phyloP scores from a whole-genome alignment of 2,888 invertebrate genomes.

The Heteromurus nitidus region DNA sequence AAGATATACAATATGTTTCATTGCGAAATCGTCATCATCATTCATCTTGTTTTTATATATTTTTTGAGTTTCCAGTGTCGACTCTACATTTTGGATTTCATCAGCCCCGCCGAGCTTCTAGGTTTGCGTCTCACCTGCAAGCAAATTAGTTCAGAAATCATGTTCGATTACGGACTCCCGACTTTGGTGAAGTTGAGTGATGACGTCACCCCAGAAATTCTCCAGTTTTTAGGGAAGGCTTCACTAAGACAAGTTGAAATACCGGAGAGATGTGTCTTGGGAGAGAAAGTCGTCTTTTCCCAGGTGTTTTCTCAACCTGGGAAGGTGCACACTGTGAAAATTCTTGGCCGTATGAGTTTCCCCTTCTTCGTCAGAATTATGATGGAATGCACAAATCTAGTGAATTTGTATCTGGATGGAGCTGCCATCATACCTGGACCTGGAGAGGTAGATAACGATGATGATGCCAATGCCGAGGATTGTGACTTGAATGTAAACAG shows the following conservation, averaged over 20 bases:
- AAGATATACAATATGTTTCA: too few species aligned
- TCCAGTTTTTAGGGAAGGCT: not conserved
- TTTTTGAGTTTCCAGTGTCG: not conserved
- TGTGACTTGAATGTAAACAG: too few species aligned
- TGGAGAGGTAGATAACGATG: not conserved
- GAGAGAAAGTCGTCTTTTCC: not conserved
- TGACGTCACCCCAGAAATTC: not conserved
- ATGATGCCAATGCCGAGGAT: not conserved
- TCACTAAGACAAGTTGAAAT: not conserved
- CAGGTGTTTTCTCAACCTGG: not conserved
- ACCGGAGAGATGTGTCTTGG: not conserved
- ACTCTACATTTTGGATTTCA: not conserved
- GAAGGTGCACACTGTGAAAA: not conserved
- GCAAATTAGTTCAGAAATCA: slow-evolving; percentile 2
- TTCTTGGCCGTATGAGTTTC: not conserved
- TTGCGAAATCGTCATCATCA: not conserved
- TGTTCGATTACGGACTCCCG: not conserved
- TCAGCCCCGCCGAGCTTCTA: not conserved
- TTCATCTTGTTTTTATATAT: not conserved
- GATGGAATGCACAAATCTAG: not conserved
- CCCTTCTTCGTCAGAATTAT: not conserved
- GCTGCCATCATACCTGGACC: too few species aligned
- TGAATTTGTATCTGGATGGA: not conserved
- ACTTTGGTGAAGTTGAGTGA: not conserved
- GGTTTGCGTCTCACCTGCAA: not conserved